These are phyloP conservation scores for Jaculus jaculus DNA, from an alignment of 2,113 vertebrate genomes.

Conservation along the genomic window DNA sequence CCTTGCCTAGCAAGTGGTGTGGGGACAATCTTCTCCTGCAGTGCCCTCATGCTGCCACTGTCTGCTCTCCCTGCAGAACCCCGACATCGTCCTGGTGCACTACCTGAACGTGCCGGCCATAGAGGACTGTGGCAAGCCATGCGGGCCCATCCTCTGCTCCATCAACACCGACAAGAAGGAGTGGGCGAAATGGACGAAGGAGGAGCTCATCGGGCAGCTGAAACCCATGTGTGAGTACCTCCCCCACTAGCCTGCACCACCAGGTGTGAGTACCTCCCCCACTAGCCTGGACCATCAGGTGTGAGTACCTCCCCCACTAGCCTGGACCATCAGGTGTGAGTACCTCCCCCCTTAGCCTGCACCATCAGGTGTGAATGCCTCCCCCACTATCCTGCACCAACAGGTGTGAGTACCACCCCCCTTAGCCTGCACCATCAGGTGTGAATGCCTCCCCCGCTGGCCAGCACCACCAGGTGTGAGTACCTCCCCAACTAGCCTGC, in stretches of 20 bases:
- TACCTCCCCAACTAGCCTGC: too few relatives aligned
- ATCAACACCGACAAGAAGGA: conserved; percentile 99
- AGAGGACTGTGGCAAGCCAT: conserved; percentile 98
- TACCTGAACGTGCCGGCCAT: conserved; percentile 99
- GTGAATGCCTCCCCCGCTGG: too few relatives aligned
- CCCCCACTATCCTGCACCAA: too few relatives aligned
- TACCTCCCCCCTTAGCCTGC: conserved; percentile 55
- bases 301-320: conserved; percentile 87
- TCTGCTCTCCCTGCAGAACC: conserved; percentile 89
- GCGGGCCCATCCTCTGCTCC: conserved; percentile 98
- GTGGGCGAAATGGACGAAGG: conserved; percentile 99
- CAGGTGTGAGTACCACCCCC: too few relatives aligned
- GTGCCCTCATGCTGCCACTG: conserved; percentile 53
- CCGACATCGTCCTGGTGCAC: conserved; percentile 98
- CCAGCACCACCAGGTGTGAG: too few relatives aligned
- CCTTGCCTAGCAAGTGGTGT: rapidly evolving
- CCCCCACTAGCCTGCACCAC: too few relatives aligned
- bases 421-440: too few relatives aligned
- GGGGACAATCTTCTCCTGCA: rapidly evolving
- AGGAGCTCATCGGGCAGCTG: conserved; percentile 98
- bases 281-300: conserved; percentile 74
- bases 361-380: too few relatives aligned
- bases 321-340: conserved; percentile 89
- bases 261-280: conserved; percentile 90
- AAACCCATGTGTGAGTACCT: conserved; percentile 99